A percentile compares a stretch with the other conserved stretches of the same genome.
These are phyloP conservation scores for Cricetomys ansorgei DNA, from an alignment of 2,113 vertebrate species.

Conservation along the genomic window DNA sequence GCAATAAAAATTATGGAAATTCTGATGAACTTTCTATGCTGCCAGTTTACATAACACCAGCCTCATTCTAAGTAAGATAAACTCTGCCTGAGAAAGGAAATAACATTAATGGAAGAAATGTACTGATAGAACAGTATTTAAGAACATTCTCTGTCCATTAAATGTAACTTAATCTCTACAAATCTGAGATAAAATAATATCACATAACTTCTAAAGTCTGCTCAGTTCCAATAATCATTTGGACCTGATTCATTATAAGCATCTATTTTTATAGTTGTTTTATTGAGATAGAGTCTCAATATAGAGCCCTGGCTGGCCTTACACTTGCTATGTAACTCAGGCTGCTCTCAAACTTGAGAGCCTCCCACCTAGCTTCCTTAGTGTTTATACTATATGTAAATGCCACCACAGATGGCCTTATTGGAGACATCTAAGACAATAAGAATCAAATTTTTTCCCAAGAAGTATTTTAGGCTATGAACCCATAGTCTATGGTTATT, in stretches of 20 bases:
- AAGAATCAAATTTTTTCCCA: neutral
- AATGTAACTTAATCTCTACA: neutral
- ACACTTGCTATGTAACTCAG: neutral
- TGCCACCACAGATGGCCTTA: neutral
- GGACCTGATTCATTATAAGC: neutral
- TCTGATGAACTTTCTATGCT: neutral
- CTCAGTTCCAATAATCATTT: neutral
- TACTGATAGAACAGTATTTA: neutral
- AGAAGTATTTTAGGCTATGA: neutral
- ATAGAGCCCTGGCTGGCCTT: neutral
- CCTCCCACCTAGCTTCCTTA: too few species aligned
- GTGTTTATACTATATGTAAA: too few species aligned
- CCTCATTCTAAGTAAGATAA: neutral
- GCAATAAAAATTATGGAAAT: neutral
- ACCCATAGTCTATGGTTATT: neutral
- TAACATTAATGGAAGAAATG: neutral
- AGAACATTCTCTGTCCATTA: neutral
- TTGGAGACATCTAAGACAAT: neutral
- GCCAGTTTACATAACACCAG: neutral
- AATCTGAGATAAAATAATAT: neutral
- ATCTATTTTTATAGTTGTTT: neutral
- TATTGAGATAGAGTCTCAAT: neutral
- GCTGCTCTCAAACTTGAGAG: neutral
- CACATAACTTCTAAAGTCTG: neutral
- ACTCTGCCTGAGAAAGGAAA: neutral